Conservation (phyloP, 2,888 invertebrate species). For the Psylliodes chrysocephalus region DNA sequence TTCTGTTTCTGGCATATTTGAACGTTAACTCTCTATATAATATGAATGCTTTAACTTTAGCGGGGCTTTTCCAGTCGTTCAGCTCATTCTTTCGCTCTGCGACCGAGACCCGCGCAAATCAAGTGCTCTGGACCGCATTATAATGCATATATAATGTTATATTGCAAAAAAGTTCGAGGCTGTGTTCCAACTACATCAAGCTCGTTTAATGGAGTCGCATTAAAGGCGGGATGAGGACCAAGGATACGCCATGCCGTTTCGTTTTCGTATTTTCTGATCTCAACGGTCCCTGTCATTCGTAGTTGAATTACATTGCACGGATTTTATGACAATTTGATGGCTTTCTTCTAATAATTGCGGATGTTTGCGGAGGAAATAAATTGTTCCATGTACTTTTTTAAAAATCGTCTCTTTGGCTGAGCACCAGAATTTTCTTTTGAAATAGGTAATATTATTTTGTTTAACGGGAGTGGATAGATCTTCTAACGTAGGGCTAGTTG, state of each 20-base stretch:
- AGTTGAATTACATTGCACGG: neutral
- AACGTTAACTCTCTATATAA: conserved; percentile 65
- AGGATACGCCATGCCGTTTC: neutral
- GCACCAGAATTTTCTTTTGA: no score
- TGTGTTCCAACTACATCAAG: conserved; percentile 43
- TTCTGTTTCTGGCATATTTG: conserved; percentile 66
- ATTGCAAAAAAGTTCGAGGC: conserved; percentile 62
- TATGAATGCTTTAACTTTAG: conserved; percentile 65
- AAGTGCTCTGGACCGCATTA: conserved; percentile 59
- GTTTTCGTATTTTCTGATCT: neutral
- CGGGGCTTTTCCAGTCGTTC: conserved; percentile 59
- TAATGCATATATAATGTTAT: conserved; percentile 66
- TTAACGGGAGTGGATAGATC: no score
- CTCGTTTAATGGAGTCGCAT: conserved; percentile 26
- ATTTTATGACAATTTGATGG: neutral
- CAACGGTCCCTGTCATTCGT: neutral
- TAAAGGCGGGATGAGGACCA: neutral
- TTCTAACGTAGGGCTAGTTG: no score
- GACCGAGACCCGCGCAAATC: conserved; percentile 50
- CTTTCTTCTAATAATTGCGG: neutral
- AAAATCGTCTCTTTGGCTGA: no score
- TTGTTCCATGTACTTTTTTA: no score
- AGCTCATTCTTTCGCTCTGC: conserved; percentile 54
- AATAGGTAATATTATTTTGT: no score
- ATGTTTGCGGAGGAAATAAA: no score